These are phyloP conservation scores for Unio delphinus DNA, from an alignment of 2,888 invertebrate genomes.

Conservation along the genomic window DNA sequence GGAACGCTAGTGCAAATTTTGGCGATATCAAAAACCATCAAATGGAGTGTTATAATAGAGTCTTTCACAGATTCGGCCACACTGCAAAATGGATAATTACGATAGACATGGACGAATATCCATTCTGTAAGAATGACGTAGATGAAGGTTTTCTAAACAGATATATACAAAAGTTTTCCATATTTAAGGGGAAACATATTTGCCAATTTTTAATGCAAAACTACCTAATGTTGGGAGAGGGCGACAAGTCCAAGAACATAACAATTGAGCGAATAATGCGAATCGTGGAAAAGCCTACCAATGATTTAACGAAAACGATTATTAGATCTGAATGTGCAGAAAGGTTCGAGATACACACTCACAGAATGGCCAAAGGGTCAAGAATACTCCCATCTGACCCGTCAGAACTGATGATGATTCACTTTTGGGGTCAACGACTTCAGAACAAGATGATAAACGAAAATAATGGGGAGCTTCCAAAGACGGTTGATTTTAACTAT, in stretches of 20 bases:
- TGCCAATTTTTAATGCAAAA: conserved; percentile 18
- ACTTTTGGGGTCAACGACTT: conserved; percentile 40
- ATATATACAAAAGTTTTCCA: conserved; percentile 18
- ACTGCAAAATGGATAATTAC: conserved; percentile 34
- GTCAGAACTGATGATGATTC: conserved; percentile 25
- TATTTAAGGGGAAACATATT: too few relatives aligned
- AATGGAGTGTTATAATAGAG: conserved; percentile 32
- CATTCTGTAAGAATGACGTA: conserved; percentile 28
- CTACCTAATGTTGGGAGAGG: conserved; percentile 37
- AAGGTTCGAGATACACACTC: conserved; percentile 7
- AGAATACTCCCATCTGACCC: conserved; percentile 8
- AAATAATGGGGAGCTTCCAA: conserved; percentile 8
- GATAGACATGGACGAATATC: conserved; percentile 45
- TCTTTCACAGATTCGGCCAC: conserved; percentile 17
- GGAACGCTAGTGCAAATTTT: conserved; percentile 2
- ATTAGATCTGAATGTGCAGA: conserved; percentile 19
- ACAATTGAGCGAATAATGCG: conserved; percentile 30
- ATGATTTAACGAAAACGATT: conserved; percentile 35
- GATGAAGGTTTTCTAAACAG: conserved; percentile 32
- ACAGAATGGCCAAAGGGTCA: conserved; percentile 14
- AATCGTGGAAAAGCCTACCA: conserved; percentile 24
- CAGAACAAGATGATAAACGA: conserved; percentile 39
- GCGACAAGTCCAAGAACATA: conserved; percentile 20
- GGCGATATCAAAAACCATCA: conserved; percentile 30
- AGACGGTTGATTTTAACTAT: conserved; percentile 14